Evolutionary conservation across 2,113 vertebrate genomes (phyloP), one percentile per base, ranked within the genome.

Genomic region (Cyphomyrus plagiostoma): DNA sequence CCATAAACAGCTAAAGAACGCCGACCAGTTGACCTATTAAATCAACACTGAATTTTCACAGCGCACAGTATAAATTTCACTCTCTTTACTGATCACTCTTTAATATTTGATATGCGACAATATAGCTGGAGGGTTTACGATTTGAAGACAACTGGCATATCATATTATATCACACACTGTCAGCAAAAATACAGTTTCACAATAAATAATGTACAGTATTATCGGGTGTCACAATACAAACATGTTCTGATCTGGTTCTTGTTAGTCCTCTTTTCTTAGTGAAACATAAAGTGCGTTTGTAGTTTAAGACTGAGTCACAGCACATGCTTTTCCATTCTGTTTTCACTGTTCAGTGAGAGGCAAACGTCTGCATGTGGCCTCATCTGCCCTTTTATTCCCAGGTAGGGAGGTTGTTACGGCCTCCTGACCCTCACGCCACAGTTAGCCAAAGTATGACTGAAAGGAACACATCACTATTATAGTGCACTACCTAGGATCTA

Each of bases 141-240:
- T 49, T 13, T 92, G 8, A 46, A 94, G 17, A 92, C 91, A 90
- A 91, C 89, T 84, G 45, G 48, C 45, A 48, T 13, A n/a, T 19
- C 15, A 53, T 66, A 77, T 15, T 42, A 80, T 42, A 42, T 80
- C 74, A 39, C 74, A 80, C 17, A 80, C 35, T 30, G 62, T 86
- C n/a, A 86, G 3, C 86, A 89, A 85, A 88, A 58, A 90, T 96
- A 97, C 96, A 95, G 97, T 93, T 95, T 94, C 91, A 96, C 95
- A 97, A 97, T 97, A 97, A 97, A 97, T 97, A 99, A 98, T 98
- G 98, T 98, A 98, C 97, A 99, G 92, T 97, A 98, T 98, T 92
- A 98, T 99, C 97, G 97, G 93, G 92, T 48, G 96, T 94, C 95
- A 95, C 94, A 93, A 95, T 92, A 82, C 91, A 95, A 93, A 95